Evolutionary conservation across 2,113 vertebrate genomes (phyloP).

Genomic region (Mohoua ochrocephala): DNA sequence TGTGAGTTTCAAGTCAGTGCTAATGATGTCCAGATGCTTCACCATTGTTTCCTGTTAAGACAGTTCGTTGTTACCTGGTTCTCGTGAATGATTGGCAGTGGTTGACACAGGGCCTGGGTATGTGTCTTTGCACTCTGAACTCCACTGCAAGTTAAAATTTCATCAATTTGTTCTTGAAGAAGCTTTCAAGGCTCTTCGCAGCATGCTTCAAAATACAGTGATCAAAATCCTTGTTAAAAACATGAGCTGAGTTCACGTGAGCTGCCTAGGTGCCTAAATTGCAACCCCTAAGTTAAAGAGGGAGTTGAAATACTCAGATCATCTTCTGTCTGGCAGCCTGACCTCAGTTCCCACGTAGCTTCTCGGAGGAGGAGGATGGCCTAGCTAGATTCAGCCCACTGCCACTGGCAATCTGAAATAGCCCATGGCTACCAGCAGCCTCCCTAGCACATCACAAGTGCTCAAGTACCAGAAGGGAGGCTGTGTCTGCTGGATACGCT

Average conservation of each 20-base stretch:
- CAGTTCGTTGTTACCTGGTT: background rate
- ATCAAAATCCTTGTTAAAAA: background rate
- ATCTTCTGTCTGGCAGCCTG: background rate
- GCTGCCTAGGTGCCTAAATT: background rate
- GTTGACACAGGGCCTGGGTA: background rate
- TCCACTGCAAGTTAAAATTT: background rate
- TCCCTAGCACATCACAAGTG: background rate
- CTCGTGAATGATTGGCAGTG: background rate
- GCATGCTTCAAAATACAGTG: background rate
- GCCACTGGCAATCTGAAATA: background rate
- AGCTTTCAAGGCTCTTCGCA: background rate
- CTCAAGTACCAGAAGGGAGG: background rate
- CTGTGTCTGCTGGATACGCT: background rate
- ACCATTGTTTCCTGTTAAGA: background rate
- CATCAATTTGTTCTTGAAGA: background rate
- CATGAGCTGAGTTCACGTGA: background rate
- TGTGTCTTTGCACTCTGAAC: background rate
- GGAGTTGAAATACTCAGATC: background rate
- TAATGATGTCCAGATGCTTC: background rate
- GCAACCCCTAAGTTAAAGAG: background rate
- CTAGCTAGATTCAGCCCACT: background rate
- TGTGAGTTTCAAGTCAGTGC: background rate
- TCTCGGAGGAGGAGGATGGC: background rate
- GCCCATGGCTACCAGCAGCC: background rate
- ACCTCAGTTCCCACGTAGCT: background rate